Evolutionary conservation across 2,113 vertebrate species (phyloP), one percentile per base, ranked within the genome.

Genomic region (Entelurus aequoreus): DNA sequence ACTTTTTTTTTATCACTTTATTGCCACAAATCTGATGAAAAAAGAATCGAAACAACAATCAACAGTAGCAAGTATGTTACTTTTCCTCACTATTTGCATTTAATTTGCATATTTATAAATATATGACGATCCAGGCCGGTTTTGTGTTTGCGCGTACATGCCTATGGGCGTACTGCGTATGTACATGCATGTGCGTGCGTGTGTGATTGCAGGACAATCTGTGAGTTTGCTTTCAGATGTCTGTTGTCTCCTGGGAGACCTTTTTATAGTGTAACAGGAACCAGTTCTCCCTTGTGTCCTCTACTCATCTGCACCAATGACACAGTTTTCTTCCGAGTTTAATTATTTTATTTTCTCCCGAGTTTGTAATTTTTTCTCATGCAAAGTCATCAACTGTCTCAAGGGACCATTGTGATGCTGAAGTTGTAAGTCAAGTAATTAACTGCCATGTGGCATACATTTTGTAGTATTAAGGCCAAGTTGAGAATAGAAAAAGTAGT

Each of bases 211-310:
- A 62, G 79, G 81, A 84, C 75, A 84, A 79, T 85, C 80, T 80
- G 78, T 77, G 80, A 83, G 82, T 77, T 87, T 70, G 69, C 77
- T 74, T 79, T 86, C 69, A 83, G 80, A 79, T 87, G 84, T 83
- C 84, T 85, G 37, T 6, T 37, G 71, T 86, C 89, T 72, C 88
- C 62, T 53, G 83, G 69, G 88, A 80, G 62, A 74, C 67, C 67
- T 88, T 83, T 86, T 86, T 86, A 84, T 87, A 86, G 82, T 81
- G 74, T 71, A 81, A 80, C 78, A 88, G 86, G 82, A 88, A 89
- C 81, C 86, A 82, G 71, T 69, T 51, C 52, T 75, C 78, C 82
- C 87, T 58, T 78, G 80, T 80, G 89, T 71, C 74, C 70, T 74
- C 58, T 56, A 66, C 52, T 82, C 77, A 80, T 87, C 80, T 87